Evolutionary conservation across 2,888 invertebrate species (phyloP), one percentile per base, ranked within the genome.

Genomic region (Ochropleura leucogaster): DNA sequence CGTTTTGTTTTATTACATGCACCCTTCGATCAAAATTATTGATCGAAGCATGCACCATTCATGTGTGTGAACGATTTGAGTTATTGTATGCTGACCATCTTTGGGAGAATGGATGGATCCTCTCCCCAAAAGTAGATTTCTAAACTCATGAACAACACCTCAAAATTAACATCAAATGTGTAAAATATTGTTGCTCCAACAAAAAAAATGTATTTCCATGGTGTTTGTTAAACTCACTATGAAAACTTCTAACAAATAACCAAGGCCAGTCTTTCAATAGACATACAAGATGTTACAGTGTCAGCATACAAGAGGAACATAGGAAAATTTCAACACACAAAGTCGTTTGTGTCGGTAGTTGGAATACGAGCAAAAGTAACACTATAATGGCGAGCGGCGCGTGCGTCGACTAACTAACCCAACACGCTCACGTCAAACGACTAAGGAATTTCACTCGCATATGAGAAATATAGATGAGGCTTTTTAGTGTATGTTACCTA

Each of bases 381-480:
- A 77, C 76, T 80, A 72, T 74, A 71, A 84, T 78, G 80, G 80
- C 81, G 74, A 72, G 71, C 83, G 82, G 87, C 87, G 85, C 87
- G 86, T 87, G 87, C 83, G 83, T 83, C 73, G 74, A 83, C 90
- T 92, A 92, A 92, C 89, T 86, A 87, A 89, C 86, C 80, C 85
- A 82, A 88, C 92, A 92, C 89, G 90, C 88, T 87, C 84, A 84
- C 89, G 90, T 90, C 91, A 90, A 92, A 86, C 84, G 86, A 75
- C 87, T 78, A 83, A 87, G 92, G 94, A 92, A 94, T 94, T 93
- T 94, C 93, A 92, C 92, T 89, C 72, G 89, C 87, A 90, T 86
- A 90, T 88, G 93, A 91, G 91, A 93, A 93, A 92, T 91, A 93
- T 90, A 91, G 92, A 89, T 89, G 87, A 86, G 83, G 86, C 77